Base-by-base conservation (phyloP, 1,140 invertebrate species). In the Belonocnema kinseyi region DNA sequence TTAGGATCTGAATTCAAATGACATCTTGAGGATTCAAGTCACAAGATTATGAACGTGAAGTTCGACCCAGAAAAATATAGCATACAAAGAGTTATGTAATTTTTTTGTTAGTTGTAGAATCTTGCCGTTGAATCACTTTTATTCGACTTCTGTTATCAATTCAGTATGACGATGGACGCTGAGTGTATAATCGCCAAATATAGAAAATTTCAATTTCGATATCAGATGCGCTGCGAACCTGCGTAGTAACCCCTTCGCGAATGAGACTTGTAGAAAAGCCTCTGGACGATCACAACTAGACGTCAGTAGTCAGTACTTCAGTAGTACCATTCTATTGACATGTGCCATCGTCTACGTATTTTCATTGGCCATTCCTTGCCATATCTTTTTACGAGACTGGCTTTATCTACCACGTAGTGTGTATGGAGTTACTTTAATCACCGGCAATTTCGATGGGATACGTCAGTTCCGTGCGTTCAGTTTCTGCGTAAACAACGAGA, bases 211-310 rank as follows among this genome's bases (percentile, higher is more conserved):
- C 66, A 74, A 80, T 80, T 77, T 74, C 77, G 61, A 70, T 81
- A 83, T 81, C 80, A 77, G 77, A 83, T 83, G 80, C 82, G 78
- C 80, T 78, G 76, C 79, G 82, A 81, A 79, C 79, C 80, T 81
- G 80, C 82, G 82, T 81, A 83, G 78, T 83, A 83, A 81, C 80
- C 80, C 77, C 78, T 73, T 78, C 75, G 77, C 71, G 52, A 52
- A 80, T 74, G 66, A 76, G 76, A 77, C 78, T 80, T 76, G 77
- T 81, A 83, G 82, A 83, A 81, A 83, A 83, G 82, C 82, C 73
- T 77, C 73, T 77, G 40, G 78, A 78, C 75, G 73, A 54, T 72
- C 77, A 11, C 79, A 78, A 77, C 79, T 81, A 80, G 72, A 72
- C 75, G 10, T 46, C 40, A 46, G 40, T 46, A 46, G 80, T 81